Base-by-base conservation (phyloP, 2,797 vertebrate genomes). In the Sylvilagus floridanus region DNA sequence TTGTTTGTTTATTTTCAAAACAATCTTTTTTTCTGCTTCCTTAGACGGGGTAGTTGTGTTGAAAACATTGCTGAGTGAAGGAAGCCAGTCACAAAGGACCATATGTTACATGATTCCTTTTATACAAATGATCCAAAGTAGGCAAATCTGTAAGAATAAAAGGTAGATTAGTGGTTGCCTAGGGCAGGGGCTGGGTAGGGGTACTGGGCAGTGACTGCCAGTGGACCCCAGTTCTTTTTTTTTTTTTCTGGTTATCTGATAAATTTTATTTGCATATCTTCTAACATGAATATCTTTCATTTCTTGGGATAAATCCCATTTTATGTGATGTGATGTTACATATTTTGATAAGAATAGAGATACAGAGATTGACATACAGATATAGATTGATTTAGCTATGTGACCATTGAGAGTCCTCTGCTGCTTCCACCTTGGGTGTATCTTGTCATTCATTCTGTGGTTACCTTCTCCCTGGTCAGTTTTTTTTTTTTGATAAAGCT, bases 21-120 rank as follows among this genome's bases (percentile, higher is more conserved):
- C 9, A n/a, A 2, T 90, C 66, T 92, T 66, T 85, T 73, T 81
- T 79, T n/a, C n/a, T 69, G 13, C 62, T 95, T 30, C 52, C 35
- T 88, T 85, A 65, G 75, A 96, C 93, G 88, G 75, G 13, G 16
- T 91, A n/a, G 37, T 84, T 93, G 47, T 91, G 65, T 94, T 91
- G 68, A 87, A 91, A 91, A 85, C 35, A 54, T 69, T 92, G 10
- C 68, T 69, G 30, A 92, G 42, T 72, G 75, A 90, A 86, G 63
- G 78, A 92, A 95, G 54, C 52, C 69, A 82, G n/a, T 88, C 52
- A 81, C 62, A 91, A 77, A 93, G 24, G 37, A 68, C 68, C 72
- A 69, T 13, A 54, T 78, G 63, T 71, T 83, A 17, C 50, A n/a
- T 91, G 71, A 94, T 76, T 95, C 26, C 37, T 66, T 90, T 76